phyloP scores from a whole-genome alignment of 30 jellyfish, hydroid and myxozoan species.

The Hydra vulgaris region DNA sequence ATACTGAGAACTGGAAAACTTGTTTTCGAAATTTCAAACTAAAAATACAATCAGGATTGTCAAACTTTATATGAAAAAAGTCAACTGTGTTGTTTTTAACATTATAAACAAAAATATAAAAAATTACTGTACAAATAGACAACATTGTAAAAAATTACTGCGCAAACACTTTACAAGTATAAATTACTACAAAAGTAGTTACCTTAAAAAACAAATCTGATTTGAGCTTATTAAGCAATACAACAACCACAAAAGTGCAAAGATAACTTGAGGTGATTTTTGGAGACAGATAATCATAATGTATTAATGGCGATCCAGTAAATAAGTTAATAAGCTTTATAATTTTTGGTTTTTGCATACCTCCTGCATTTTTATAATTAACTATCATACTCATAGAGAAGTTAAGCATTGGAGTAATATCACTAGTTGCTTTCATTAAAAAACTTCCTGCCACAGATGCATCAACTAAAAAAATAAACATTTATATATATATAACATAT shows the following conservation, averaged over 20 bases:
- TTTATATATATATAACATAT: too few species aligned
- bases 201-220: conserved; percentile 73
- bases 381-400: conserved; percentile 27
- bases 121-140: too few species aligned
- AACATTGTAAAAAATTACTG: too few species aligned
- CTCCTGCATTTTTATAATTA: conserved; percentile 31
- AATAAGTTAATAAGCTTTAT: conserved; percentile 9
- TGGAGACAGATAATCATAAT: not conserved
- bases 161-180: too few species aligned
- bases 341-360: conserved; percentile 18
- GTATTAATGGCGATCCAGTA: conserved; percentile 75
- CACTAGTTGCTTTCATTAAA: conserved; percentile 26
- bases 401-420: conserved; percentile 59
- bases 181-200: not conserved
- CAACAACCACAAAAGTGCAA: conserved; percentile 30
- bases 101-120: too few species aligned
- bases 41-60: conserved; percentile 8
- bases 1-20: conserved; percentile 40
- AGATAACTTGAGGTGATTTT: not conserved
- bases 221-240: conserved; percentile 42
- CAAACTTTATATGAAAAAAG: not conserved
- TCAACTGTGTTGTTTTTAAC: too few species aligned
- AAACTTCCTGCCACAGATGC: conserved; percentile 17
- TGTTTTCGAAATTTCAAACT: conserved; percentile 62
- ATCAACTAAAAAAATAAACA: conserved; percentile 6